phyloP scores from a whole-genome alignment of 2,888 invertebrate species.

The Fragum sueziense region DNA sequence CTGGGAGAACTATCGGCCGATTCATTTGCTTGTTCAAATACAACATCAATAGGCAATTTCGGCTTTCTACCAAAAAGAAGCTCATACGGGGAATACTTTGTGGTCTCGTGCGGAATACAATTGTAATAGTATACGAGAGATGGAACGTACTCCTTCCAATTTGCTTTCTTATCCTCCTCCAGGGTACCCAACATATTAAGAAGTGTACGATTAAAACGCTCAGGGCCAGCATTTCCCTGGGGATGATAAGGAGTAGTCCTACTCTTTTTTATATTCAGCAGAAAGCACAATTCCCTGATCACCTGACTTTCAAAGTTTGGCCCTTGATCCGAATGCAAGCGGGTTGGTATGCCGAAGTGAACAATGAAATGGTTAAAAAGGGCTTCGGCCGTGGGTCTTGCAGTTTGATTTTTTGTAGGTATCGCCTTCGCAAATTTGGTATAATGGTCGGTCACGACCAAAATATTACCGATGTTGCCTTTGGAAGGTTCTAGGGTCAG shows the following conservation, averaged over 20 bases:
- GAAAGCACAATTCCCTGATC: not conserved
- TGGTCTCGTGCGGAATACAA: constrained; percentile 38
- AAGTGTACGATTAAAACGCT: not conserved
- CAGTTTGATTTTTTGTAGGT: not conserved
- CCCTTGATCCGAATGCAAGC: not conserved
- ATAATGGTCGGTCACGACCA: not conserved
- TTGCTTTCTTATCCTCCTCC: constrained; percentile 20
- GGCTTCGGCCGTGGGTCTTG: not conserved
- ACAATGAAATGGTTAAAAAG: too few relatives aligned
- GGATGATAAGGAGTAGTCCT: not conserved
- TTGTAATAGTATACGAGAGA: constrained; percentile 37
- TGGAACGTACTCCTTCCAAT: constrained; percentile 43
- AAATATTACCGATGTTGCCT: not conserved
- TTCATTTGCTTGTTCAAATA: constrained; percentile 22
- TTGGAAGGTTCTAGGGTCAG: not conserved
- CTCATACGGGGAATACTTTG: constrained; percentile 40
- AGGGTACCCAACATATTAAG: constrained; percentile 30
- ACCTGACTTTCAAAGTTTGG: not conserved
- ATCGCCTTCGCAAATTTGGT: not conserved
- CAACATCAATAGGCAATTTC: constrained; percentile 35
- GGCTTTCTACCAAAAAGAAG: constrained; percentile 36
- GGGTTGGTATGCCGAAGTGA: too few relatives aligned
- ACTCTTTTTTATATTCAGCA: not conserved
- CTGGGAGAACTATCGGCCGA: too few relatives aligned
- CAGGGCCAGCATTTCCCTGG: not conserved